These are phyloP conservation scores for Cataglyphis livida DNA, from an alignment of 2,888 invertebrate species.

Conservation along the genomic window DNA sequence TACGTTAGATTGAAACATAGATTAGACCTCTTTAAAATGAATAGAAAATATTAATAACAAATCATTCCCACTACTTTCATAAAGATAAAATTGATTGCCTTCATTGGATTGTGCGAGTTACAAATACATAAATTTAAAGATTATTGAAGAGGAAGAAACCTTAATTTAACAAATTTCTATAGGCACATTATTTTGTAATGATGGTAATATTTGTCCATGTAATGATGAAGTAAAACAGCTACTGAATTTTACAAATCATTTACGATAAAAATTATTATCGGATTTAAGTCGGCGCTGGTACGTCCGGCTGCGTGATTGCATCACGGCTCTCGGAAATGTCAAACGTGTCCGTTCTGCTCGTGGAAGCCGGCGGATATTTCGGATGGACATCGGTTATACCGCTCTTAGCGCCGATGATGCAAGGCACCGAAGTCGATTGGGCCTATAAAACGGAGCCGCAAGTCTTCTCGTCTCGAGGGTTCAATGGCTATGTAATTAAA, in stretches of 20 bases:
- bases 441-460: constrained; percentile 89
- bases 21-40: background rate
- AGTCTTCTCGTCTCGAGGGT: constrained; percentile 89
- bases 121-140: background rate
- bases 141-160: background rate
- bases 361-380: constrained; percentile 91
- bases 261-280: constrained; percentile 6
- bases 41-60: background rate
- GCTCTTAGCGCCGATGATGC: constrained; percentile 89
- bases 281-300: constrained; percentile 90
- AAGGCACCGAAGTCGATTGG: constrained; percentile 90
- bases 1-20: constrained; percentile 6
- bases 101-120: background rate
- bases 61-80: background rate
- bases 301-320: constrained; percentile 90
- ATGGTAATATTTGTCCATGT: background rate
- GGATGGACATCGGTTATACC: constrained; percentile 89
- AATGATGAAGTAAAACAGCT: background rate
- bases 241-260: background rate
- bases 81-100: background rate
- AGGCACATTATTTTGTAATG: background rate
- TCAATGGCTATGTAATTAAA: constrained; percentile 87
- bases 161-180: background rate
- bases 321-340: constrained; percentile 88
- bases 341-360: constrained; percentile 87